A percentile compares a stretch with the other conserved stretches of the same genome.
Conservation (phyloP, 2,888 invertebrate species). For the Cerastoderma edule region DNA sequence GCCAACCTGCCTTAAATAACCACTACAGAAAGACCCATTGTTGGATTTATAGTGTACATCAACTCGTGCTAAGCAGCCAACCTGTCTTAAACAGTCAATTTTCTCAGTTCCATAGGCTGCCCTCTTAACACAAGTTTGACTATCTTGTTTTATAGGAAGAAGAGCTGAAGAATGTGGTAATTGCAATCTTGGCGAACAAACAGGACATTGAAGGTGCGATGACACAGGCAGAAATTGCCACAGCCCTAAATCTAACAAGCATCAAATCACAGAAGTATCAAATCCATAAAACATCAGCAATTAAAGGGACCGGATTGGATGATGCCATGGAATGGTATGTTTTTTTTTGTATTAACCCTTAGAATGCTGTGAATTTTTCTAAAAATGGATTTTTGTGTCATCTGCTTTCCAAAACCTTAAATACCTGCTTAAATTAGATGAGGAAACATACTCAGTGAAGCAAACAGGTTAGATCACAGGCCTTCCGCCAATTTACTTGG, state of each 20-base stretch:
- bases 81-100: too few relatives aligned
- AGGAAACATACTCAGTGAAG: too few relatives aligned
- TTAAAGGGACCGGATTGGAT: conserved; percentile 98
- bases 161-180: conserved; percentile 96
- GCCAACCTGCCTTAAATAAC: background rate
- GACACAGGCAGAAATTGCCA: conserved; percentile 97
- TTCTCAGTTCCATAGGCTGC: too few relatives aligned
- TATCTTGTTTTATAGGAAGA: conserved; percentile 90
- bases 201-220: conserved; percentile 99
- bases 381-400: too few relatives aligned
- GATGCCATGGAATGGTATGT: conserved; percentile 99
- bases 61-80: too few relatives aligned
- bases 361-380: too few relatives aligned
- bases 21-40: background rate
- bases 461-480: too few relatives aligned
- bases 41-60: background rate
- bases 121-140: too few relatives aligned
- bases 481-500: too few relatives aligned
- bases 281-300: conserved; percentile 99
- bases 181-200: conserved; percentile 99
- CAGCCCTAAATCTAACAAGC: conserved; percentile 96
- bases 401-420: too few relatives aligned
- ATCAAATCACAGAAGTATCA: conserved; percentile 99
- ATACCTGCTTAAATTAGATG: too few relatives aligned
- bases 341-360: conserved; percentile 5